Evolutionary conservation across 2,797 vertebrate genomes (phyloP), one percentile per base, ranked within the genome.

Genomic region (Helarctos malayanus): DNA sequence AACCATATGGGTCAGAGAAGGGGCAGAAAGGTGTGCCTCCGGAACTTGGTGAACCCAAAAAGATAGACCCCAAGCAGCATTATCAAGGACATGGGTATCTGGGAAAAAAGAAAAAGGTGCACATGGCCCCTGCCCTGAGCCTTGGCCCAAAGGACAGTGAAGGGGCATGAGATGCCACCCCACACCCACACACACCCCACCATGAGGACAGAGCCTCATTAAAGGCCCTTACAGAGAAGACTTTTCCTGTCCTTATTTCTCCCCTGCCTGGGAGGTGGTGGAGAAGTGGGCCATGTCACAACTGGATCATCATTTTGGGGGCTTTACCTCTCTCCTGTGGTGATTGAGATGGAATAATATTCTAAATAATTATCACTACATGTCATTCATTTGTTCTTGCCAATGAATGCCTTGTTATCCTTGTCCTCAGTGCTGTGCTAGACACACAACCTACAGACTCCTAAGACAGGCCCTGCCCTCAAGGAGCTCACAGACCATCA

Each of bases 261-360:
- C 45, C 93, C 29, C 79, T 81, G 29, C 32, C 84, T 92, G 15
- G 85, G 63, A 97, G 93, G 35, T 63, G 84, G 86, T 35, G 54
- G 38, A n/a, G 71, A 97, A 97, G 5, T 49, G 52, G 63, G 9
- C 96, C 71, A 92, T 79, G 82, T 93, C 88, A 82, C 75, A 93
- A 47, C 73, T 92, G 95, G 57, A 75, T 93, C 93, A 82, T 97
- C 96, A 93, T 94, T 95, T 96, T 5, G 57, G 73, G 79, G 59
- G 57, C 63, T 85, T 83, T 15, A 7, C 80, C 19, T n/a, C n/a
- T 86, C 65, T 81, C 61, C n/a, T 45, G 54, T 6, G 73, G 38
- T 92, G 89, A 73, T 29, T 79, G 56, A 68, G 73, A 65, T 56
- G 57, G 71, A 80, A 75, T 5, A 49, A 71, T 7, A 52, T 14